A percentile compares a stretch with the other conserved stretches of the same genome.
Evolutionary conservation across 2,888 invertebrate genomes (phyloP).

Genomic region (Eurois occulta): DNA sequence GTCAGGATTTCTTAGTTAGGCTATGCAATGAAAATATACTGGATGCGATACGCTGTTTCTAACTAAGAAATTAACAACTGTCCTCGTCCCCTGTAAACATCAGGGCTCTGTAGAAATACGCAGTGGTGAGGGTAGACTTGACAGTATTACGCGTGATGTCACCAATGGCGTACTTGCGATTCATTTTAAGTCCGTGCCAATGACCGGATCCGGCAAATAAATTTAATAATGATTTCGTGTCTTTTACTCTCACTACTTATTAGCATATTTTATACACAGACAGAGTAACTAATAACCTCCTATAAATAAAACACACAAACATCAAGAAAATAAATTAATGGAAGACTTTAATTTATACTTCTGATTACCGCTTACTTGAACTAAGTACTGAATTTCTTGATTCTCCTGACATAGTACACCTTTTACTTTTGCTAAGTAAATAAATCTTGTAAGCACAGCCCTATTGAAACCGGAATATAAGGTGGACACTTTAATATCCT

Average conservation of each 20-base stretch:
- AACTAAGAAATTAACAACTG: no score
- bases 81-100: no score
- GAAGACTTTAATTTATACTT: constrained; percentile 36
- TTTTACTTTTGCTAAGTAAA: constrained; percentile 48
- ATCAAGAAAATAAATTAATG: constrained; percentile 42
- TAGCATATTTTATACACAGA: constrained; percentile 13
- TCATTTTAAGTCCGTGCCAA: no score
- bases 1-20: no score
- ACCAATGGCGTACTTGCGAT: no score
- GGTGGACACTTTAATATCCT: constrained; percentile 76
- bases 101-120: no score
- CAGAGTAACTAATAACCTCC: constrained; percentile 18
- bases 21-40: no score
- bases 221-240: background rate
- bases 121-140: no score
- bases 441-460: constrained; percentile 54
- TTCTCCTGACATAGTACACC: constrained; percentile 32
- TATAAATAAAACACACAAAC: constrained; percentile 21
- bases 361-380: constrained; percentile 35
- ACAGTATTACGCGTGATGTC: no score
- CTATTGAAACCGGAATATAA: constrained; percentile 78
- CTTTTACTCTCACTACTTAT: constrained; percentile 22
- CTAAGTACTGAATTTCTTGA: constrained; percentile 33
- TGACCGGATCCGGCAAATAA: no score
- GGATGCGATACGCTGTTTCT: no score